Percentiles rank a stretch among this genome's conserved stretches.
Evolutionary conservation across 2,113 vertebrate genomes (phyloP).

Genomic region (Nothobranchius kuhntae): DNA sequence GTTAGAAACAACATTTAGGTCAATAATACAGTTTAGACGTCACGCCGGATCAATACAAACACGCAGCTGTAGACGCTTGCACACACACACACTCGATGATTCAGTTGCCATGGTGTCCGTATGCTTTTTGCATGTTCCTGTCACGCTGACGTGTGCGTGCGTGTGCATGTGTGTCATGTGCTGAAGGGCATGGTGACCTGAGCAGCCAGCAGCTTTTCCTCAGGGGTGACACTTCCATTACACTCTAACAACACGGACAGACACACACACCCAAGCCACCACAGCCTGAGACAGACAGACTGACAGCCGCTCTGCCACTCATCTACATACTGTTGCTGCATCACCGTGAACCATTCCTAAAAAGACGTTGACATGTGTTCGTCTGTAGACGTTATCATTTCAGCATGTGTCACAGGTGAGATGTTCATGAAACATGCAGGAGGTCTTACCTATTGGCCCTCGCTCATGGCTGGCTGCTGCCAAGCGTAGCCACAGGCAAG

Average conservation of each 20-base stretch:
- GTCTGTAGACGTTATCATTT: slow-evolving; percentile 39
- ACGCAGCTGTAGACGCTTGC: slow-evolving; percentile 7
- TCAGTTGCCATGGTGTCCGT: slow-evolving; percentile 63
- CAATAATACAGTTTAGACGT: slow-evolving; percentile 67
- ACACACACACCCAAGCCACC: slow-evolving; percentile 23
- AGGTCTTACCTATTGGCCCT: slow-evolving; percentile 42
- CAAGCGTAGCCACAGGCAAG: slow-evolving; percentile 46
- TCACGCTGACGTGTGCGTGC: slow-evolving; percentile 33
- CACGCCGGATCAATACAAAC: slow-evolving; percentile 56
- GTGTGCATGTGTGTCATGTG: slow-evolving; percentile 43
- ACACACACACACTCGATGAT: slow-evolving; percentile 11
- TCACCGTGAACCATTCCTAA: slow-evolving; percentile 11
- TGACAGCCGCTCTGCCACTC: slow-evolving; percentile 38
- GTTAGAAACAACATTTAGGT: slow-evolving; percentile 65
- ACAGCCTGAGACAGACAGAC: slow-evolving; percentile 47
- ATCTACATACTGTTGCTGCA: slow-evolving; percentile 23
- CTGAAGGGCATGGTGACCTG: slow-evolving; percentile 67
- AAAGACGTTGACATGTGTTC: slow-evolving; percentile 45
- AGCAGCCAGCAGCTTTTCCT: slow-evolving; percentile 58
- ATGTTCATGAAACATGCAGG: slow-evolving; percentile 58
- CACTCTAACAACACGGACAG: slow-evolving; percentile 56
- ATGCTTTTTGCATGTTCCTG: slow-evolving; percentile 67
- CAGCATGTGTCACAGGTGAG: slow-evolving; percentile 34
- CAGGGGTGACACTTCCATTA: slow-evolving; percentile 65
- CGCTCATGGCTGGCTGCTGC: slow-evolving; percentile 46